Percentiles rank a stretch among this genome's conserved stretches.
Conservation (phyloP, 2,797 vertebrate species). For the Galagoides demidoff region DNA sequence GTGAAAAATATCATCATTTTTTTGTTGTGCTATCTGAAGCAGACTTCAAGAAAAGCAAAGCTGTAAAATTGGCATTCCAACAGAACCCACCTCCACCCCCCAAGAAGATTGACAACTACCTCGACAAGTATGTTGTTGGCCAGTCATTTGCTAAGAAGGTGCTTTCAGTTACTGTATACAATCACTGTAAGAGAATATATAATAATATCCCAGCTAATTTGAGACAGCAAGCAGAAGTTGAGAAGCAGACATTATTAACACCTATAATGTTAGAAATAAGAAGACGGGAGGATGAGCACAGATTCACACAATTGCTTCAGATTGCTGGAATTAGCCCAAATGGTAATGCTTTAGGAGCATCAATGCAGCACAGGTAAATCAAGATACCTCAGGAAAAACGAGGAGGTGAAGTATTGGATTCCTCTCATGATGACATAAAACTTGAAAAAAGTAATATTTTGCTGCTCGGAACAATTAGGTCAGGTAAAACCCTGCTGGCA, state of each 20-base stretch:
- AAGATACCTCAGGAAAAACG: slow-evolving; percentile 94
- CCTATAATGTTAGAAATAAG: slow-evolving; percentile 99
- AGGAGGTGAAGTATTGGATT: slow-evolving; percentile 96
- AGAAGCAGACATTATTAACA: slow-evolving; percentile 95
- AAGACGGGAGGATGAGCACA: slow-evolving; percentile 99
- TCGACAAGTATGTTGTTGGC: slow-evolving; percentile 98
- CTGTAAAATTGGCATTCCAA: slow-evolving; percentile 96
- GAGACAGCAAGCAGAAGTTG: slow-evolving; percentile 94
- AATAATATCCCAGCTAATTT: slow-evolving; percentile 97
- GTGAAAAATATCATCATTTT: slow-evolving; percentile 99
- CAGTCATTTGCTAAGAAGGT: slow-evolving; percentile 99
- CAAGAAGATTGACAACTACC: slow-evolving; percentile 99
- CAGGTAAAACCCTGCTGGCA: slow-evolving; percentile 98
- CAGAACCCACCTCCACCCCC: slow-evolving; percentile 98
- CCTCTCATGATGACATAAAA: slow-evolving; percentile 94
- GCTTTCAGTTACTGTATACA: slow-evolving; percentile 98
- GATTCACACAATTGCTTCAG: slow-evolving; percentile 99
- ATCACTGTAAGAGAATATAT: slow-evolving; percentile 99
- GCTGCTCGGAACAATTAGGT: slow-evolving; percentile 97
- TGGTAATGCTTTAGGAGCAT: slow-evolving; percentile 96
- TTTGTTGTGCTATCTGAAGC: slow-evolving; percentile 90
- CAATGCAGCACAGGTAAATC: slow-evolving; percentile 96
- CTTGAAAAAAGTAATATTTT: slow-evolving; percentile 99
- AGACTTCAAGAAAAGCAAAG: slow-evolving; percentile 93
- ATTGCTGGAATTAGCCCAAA: slow-evolving; percentile 98